Base-by-base conservation (phyloP, 92 coral and sea anemone species). In the Phenganax marumi region DNA sequence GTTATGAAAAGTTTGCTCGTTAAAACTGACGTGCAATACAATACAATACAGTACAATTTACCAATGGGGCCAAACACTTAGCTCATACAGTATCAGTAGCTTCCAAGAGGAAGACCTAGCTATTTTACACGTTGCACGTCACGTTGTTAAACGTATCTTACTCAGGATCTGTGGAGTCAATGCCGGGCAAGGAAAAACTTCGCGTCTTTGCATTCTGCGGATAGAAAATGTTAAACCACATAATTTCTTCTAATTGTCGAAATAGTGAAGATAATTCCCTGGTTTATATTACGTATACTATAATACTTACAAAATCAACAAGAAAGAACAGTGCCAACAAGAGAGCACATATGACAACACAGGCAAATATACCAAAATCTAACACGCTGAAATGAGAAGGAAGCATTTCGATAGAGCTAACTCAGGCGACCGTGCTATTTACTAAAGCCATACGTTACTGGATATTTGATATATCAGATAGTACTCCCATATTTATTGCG, bases 291-390 rank as follows among this genome's bases (percentile, higher is more conserved):
- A 46, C 17, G 50, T 10, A 14, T 56, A 6, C 25, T 53, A 25
- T 62, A 6, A 52, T 55, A 93, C 97, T 93, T 85, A 91, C 97
- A 63, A 90, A 91, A 84, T 90, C 93, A 46, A 91, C 84, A 26
- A 88, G 88, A 76, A 86, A 91, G 57, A 93, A 75, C 1, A 93
- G 93, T 48, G 88, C 89, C 51, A 93, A 85, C 19, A 93, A 61
- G 47, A 93, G 85, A 11, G 89, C 92, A 78, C 90, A 87, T 24
- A 93, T 79, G 23, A 92, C 89, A 24, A 90, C 97, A 53, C 92
- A 89, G 18, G 97, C 93, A 88, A 93, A 93, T 8, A 93, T 89
- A 49, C 97, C 97, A 81, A 93, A 87, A 82, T 93, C 97, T 21
- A 89, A 84, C 17, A 91, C 97, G 85, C 88, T 88, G 57, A 93